Evolutionary conservation across 2,113 vertebrate genomes (phyloP).

Genomic region (Dicerorhinus sumatrensis): DNA sequence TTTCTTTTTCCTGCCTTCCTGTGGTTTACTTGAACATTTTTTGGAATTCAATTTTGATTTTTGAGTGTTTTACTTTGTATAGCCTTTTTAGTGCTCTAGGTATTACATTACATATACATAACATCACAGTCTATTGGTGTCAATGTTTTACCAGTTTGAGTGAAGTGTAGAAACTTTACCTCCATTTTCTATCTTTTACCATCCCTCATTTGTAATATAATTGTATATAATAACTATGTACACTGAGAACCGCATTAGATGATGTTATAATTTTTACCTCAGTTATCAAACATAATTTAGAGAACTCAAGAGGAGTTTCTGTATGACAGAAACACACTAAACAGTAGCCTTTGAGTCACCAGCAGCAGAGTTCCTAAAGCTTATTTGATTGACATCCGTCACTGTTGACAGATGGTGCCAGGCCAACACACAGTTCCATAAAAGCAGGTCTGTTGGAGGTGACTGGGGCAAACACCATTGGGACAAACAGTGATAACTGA

Average conservation of each 20-base stretch:
- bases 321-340: not conserved
- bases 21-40: not conserved
- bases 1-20: not conserved
- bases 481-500: not conserved
- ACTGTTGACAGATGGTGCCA: accelerated
- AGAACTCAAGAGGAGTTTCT: not conserved
- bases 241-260: not conserved
- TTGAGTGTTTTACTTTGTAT: not conserved
- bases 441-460: not conserved
- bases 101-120: not conserved
- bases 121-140: not conserved
- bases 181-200: not conserved
- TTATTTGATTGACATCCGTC: not conserved
- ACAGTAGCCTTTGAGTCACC: not conserved
- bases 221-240: not conserved
- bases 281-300: not conserved
- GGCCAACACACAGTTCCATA: too few relatives aligned
- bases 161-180: not conserved
- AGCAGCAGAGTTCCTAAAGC: not conserved
- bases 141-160: not conserved
- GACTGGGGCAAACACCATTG: not conserved
- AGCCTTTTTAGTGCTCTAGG: not conserved
- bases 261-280: not conserved
- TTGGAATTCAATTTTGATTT: not conserved
- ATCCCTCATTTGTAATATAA: not conserved